A percentile compares a stretch with the other conserved stretches of the same genome.
Evolutionary conservation across 2,113 vertebrate species (phyloP).

Genomic region (Penelope pileata): DNA sequence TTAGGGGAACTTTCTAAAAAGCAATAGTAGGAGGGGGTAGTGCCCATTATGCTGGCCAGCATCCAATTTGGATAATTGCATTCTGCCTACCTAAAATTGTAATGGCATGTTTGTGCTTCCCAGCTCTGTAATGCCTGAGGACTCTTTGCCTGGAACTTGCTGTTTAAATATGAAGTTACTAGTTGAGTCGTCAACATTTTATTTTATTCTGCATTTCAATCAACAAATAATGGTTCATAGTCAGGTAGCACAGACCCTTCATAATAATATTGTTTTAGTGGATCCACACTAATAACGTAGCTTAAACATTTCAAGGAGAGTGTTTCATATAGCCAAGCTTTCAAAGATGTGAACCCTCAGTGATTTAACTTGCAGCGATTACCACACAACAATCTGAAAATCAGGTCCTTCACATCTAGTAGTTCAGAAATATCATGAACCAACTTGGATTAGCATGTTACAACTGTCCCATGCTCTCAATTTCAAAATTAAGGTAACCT

Average conservation of each 20-base stretch:
- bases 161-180: slow-evolving; percentile 42
- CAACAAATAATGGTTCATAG: not conserved
- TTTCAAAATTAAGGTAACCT: not conserved
- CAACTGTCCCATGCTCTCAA: not conserved
- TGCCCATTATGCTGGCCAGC: slow-evolving; percentile 26
- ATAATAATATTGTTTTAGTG: not conserved
- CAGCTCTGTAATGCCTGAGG: slow-evolving; percentile 26
- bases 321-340: not conserved
- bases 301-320: not conserved
- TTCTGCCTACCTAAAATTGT: slow-evolving; percentile 49
- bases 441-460: not conserved
- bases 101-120: slow-evolving; percentile 50
- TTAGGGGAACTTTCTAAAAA: not conserved
- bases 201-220: slow-evolving; percentile 30
- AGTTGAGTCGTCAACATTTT: slow-evolving; percentile 19
- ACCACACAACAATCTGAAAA: not conserved
- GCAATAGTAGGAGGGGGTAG: not conserved
- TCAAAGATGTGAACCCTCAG: not conserved
- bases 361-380: not conserved
- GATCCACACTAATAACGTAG: not conserved
- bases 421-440: not conserved
- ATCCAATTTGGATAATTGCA: slow-evolving; percentile 55
- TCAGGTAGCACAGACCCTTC: not conserved
- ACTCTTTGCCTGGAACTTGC: slow-evolving; percentile 24
- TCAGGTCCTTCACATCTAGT: not conserved